Conservation (phyloP, 2,113 vertebrate species). For the Podilymbus podiceps region DNA sequence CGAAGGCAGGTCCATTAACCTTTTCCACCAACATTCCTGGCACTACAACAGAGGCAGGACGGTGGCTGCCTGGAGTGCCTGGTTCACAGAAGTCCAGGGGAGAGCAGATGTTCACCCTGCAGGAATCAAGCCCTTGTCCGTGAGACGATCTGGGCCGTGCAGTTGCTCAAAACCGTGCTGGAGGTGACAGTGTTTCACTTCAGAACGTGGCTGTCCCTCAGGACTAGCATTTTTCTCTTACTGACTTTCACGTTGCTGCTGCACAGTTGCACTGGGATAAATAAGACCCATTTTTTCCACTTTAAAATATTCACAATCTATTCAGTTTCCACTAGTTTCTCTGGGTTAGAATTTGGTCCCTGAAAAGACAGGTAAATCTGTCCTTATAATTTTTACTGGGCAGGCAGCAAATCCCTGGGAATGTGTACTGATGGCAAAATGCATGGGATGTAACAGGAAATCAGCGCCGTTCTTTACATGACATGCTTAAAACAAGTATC, state of each 20-base stretch:
- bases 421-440: neutral
- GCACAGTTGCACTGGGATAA: neutral
- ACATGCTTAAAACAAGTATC: neutral
- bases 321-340: neutral
- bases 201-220: neutral
- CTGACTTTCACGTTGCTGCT: neutral
- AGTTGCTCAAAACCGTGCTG: neutral
- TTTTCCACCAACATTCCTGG: neutral
- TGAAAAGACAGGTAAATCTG: neutral
- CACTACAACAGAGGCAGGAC: fast-evolving
- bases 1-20: neutral
- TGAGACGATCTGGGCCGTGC: neutral
- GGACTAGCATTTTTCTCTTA: neutral
- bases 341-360: neutral
- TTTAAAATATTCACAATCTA: neutral
- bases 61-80: neutral
- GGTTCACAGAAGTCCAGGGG: neutral
- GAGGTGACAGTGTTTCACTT: neutral
- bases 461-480: neutral
- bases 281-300: neutral
- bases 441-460: neutral
- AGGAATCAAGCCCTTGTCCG: neutral
- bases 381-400: neutral
- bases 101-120: neutral
- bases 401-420: neutral